Conservation (phyloP, 2,113 vertebrate species). For the Nycticryphes semicollaris region DNA sequence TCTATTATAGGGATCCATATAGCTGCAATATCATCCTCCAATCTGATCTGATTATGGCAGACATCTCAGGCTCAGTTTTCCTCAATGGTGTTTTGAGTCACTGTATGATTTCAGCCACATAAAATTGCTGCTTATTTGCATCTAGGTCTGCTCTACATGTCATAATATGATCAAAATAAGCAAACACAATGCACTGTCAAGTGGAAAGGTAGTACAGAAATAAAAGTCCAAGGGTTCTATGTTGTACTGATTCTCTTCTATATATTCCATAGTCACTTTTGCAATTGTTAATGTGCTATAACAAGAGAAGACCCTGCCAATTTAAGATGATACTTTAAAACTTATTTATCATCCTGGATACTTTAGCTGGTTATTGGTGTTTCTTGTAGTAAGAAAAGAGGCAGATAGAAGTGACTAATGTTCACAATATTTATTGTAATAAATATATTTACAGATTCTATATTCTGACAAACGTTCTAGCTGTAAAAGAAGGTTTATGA, state of each 20-base stretch:
- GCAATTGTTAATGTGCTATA: not conserved
- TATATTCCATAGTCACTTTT: not conserved
- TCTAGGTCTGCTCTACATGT: not conserved
- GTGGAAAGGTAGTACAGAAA: not conserved
- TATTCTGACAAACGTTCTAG: not conserved
- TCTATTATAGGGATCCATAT: not conserved
- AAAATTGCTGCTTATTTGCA: not conserved
- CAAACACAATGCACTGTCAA: not conserved
- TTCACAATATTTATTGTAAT: not conserved
- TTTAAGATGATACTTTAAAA: not conserved
- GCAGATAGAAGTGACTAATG: not conserved
- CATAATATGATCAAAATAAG: not conserved
- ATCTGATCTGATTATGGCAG: not conserved
- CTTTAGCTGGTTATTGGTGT: not conserved
- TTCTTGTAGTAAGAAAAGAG: not conserved
- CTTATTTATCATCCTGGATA: not conserved
- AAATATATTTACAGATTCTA: not conserved
- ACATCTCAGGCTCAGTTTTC: not conserved
- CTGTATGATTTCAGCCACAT: not conserved
- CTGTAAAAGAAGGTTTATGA: not conserved
- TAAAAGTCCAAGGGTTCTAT: not conserved
- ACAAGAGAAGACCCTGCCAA: not conserved
- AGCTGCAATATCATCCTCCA: not conserved
- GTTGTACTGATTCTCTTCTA: not conserved
- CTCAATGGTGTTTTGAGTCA: not conserved